Evolutionary conservation across 2,113 vertebrate genomes (phyloP).

Genomic region (Oenanthe melanoleuca): DNA sequence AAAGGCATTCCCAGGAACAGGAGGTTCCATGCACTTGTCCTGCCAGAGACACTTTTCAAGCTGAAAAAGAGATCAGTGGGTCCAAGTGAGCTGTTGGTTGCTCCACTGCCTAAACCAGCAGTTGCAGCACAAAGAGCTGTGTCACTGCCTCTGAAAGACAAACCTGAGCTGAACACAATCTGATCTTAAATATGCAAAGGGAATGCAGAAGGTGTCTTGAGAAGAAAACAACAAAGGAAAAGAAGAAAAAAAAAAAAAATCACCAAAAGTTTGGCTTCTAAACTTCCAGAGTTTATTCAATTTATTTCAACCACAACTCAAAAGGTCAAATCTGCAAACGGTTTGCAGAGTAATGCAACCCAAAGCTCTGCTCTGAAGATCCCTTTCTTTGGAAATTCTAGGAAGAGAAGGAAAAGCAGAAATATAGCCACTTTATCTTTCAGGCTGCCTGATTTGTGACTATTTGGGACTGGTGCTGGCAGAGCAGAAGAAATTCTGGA

Average conservation of each 20-base stretch:
- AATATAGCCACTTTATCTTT: neutral
- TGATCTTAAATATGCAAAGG: neutral
- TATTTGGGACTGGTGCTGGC: neutral
- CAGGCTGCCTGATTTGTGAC: neutral
- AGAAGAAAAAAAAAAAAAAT: neutral
- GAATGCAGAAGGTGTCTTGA: neutral
- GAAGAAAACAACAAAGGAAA: neutral
- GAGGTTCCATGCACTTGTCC: neutral
- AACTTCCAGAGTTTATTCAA: neutral
- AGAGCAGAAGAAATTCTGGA: conserved; percentile 1
- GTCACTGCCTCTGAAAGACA: neutral
- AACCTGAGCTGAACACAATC: neutral
- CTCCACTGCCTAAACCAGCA: neutral
- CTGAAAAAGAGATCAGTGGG: rapidly evolving
- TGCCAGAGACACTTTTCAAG: neutral
- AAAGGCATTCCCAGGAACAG: neutral
- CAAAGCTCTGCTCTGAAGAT: neutral
- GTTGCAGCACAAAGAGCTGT: rapidly evolving
- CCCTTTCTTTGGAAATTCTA: neutral
- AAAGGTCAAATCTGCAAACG: neutral
- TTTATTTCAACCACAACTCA: neutral
- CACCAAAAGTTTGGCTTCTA: neutral
- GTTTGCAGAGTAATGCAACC: neutral
- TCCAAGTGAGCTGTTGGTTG: neutral
- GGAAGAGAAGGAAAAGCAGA: neutral